A percentile compares a stretch with the other conserved stretches of the same genome.
Evolutionary conservation across 2,113 vertebrate genomes (phyloP).

Genomic region (Chloropsis cyanopogon): DNA sequence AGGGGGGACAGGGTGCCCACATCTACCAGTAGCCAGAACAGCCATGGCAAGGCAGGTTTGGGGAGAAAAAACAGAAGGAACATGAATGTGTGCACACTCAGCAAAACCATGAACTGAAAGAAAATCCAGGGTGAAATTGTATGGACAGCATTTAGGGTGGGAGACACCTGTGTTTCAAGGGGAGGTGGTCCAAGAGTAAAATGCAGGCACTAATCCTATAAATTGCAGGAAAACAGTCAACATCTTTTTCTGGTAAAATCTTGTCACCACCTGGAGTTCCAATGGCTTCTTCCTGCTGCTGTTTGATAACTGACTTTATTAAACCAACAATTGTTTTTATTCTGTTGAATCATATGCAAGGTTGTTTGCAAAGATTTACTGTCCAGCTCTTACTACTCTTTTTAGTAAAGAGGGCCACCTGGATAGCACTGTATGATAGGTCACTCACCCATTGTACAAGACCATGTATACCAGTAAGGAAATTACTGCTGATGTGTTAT

Average conservation of each 20-base stretch:
- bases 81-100: fast-evolving
- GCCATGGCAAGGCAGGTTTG: fast-evolving
- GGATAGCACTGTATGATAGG: neutral
- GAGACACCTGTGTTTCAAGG: neutral
- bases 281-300: neutral
- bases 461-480: neutral
- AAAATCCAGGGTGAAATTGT: fast-evolving
- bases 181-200: neutral
- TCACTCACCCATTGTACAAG: fast-evolving
- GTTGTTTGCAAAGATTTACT: neutral
- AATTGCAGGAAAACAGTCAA: neutral
- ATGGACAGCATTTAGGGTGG: neutral
- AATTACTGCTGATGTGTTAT: neutral
- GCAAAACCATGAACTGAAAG: neutral
- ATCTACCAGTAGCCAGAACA: neutral
- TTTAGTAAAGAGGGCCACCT: neutral
- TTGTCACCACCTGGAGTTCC: fast-evolving
- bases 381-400: neutral
- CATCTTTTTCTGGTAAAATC: neutral
- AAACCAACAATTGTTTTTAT: neutral
- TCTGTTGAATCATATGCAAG: neutral
- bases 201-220: neutral
- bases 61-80: neutral
- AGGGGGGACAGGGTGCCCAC: neutral
- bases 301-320: neutral